Evolutionary conservation across 2,113 vertebrate species (phyloP).

Genomic region (Podarcis muralis): DNA sequence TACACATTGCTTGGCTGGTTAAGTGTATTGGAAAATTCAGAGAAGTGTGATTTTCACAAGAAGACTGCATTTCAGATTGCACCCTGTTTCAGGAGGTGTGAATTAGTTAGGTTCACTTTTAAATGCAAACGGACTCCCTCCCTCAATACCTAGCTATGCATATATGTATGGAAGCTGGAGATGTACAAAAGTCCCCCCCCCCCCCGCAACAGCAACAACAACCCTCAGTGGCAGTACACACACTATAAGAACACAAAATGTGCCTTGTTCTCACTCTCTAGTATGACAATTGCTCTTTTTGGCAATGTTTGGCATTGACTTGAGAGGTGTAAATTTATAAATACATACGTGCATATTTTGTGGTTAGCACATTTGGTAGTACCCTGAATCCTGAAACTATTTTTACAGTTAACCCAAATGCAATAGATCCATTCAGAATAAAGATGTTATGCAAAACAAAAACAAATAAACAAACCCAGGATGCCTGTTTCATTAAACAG

Average conservation of each 20-base stretch:
- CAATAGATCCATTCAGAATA: neutral
- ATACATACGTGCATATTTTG: neutral
- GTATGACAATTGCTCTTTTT: neutral
- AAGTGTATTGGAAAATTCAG: no score
- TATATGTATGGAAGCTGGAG: neutral
- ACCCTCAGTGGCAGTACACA: slow-evolving; percentile 18
- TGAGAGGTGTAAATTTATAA: neutral
- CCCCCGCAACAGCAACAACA: slow-evolving; percentile 10
- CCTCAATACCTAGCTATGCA: neutral
- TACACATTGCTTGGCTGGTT: no score
- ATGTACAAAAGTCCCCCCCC: neutral
- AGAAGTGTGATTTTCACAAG: no score
- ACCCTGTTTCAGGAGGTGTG: no score
- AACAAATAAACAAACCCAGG: neutral
- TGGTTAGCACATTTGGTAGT: slow-evolving; percentile 25
- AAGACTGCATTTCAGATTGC: no score
- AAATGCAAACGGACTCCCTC: no score
- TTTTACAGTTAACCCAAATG: neutral
- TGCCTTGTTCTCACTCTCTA: neutral
- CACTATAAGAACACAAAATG: slow-evolving; percentile 15
- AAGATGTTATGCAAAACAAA: neutral
- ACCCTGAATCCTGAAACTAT: neutral
- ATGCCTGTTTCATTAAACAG: neutral
- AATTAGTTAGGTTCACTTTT: no score
- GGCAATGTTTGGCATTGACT: neutral